These are phyloP conservation scores for Sipha maydis DNA, from an alignment of 2,888 invertebrate genomes.

Conservation along the genomic window DNA sequence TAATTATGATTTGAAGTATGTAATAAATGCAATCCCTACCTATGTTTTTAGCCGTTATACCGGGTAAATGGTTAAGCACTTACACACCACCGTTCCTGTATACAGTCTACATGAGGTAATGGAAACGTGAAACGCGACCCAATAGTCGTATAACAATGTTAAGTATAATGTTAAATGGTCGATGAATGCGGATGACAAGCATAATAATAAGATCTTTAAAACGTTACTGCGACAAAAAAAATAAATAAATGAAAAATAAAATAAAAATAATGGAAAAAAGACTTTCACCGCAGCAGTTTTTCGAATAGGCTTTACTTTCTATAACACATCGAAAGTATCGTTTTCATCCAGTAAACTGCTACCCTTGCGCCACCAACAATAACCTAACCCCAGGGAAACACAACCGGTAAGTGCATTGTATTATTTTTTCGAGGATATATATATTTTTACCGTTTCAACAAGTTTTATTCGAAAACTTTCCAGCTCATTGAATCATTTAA, in stretches of 20 bases:
- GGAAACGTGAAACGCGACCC: constrained; percentile 35
- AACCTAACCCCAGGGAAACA: constrained; percentile 48
- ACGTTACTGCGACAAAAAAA: neutral
- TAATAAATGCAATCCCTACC: neutral
- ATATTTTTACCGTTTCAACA: constrained; percentile 35
- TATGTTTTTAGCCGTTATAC: neutral
- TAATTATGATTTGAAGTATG: neutral
- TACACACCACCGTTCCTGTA: neutral
- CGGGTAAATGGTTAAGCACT: constrained; percentile 12
- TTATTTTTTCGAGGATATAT: constrained; percentile 23
- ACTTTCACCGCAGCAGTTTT: neutral
- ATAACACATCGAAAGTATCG: constrained; percentile 41
- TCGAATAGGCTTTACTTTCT: constrained; percentile 32
- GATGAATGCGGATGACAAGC: constrained; percentile 45
- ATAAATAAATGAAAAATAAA: neutral
- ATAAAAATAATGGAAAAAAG: neutral
- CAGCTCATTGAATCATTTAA: constrained; percentile 42
- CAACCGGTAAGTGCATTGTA: constrained; percentile 48
- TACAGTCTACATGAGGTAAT: neutral
- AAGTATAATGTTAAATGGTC: constrained; percentile 38
- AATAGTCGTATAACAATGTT: neutral
- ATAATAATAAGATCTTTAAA: constrained; percentile 45
- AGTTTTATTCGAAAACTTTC: constrained; percentile 47
- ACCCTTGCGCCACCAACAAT: constrained; percentile 2
- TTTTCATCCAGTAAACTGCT: constrained; percentile 41